Percentiles rank a stretch among this genome's conserved stretches.
These are phyloP conservation scores for Psittacula cyanocephala DNA, from an alignment of 2,113 vertebrate genomes.

Conservation along the genomic window DNA sequence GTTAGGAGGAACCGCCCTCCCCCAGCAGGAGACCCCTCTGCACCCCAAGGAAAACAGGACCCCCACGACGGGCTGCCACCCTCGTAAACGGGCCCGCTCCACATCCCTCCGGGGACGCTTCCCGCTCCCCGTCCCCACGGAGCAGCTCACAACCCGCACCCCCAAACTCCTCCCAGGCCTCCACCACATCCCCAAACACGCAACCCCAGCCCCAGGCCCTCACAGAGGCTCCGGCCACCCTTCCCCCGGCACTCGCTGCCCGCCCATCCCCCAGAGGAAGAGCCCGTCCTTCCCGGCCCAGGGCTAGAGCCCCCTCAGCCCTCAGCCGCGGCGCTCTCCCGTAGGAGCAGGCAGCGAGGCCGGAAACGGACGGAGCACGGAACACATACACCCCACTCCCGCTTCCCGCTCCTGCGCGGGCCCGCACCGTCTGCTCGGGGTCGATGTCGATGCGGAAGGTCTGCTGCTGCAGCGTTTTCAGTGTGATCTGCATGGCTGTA, in stretches of 20 bases:
- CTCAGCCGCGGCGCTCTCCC: not conserved
- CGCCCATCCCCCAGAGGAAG: not conserved
- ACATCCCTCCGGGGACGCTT: no score
- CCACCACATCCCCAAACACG: not conserved
- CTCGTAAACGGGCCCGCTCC: no score
- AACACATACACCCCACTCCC: not conserved
- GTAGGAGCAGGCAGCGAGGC: not conserved
- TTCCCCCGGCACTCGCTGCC: not conserved
- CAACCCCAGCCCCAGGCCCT: not conserved
- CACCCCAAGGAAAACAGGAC: not conserved
- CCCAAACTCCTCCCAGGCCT: not conserved
- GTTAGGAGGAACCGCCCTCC: no score
- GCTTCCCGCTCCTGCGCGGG: not conserved
- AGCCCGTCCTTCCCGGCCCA: not conserved
- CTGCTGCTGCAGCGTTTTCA: conserved; percentile 94
- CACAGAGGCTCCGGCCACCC: not conserved
- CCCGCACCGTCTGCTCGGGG: conserved; percentile 84
- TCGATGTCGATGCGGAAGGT: conserved; percentile 93
- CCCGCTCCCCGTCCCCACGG: no score
- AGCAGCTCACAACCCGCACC: no score
- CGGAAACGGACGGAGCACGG: not conserved
- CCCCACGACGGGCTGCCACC: not conserved
- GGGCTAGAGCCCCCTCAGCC: no score
- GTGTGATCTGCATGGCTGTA: conserved; percentile 91
- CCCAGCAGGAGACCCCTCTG: not conserved